A percentile compares a stretch with the other conserved stretches of the same genome.
Evolutionary conservation across 1,140 invertebrate genomes (phyloP).

Genomic region (Sitobion miscanthi): DNA sequence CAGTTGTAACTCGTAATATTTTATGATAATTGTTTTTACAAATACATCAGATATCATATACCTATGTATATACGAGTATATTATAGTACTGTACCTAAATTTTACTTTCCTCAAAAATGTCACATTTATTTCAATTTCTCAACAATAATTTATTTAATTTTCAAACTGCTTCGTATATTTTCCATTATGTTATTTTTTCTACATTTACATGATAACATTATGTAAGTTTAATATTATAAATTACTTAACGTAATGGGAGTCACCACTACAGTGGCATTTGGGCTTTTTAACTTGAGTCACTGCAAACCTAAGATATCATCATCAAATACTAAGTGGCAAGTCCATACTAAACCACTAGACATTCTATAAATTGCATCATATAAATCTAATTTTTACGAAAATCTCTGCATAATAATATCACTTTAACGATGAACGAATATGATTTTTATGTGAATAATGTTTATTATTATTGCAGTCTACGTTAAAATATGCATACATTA

Average conservation of each 20-base stretch:
- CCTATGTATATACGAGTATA: neutral
- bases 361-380: neutral
- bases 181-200: neutral
- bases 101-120: neutral
- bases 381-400: neutral
- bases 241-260: neutral
- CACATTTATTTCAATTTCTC: neutral
- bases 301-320: neutral
- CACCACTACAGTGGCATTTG: neutral
- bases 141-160: neutral
- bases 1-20: too few species aligned
- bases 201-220: neutral
- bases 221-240: neutral
- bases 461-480: neutral
- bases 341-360: neutral
- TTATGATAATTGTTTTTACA: too few species aligned
- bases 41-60: too few species aligned
- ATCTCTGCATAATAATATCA: neutral
- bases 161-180: neutral
- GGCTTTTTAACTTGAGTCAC: neutral
- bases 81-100: neutral
- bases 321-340: neutral
- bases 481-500: too few species aligned
- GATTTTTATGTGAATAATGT: neutral
- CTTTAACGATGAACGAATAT: neutral